Evolutionary conservation across 2,113 vertebrate species (phyloP).

Genomic region (Pachycephala philippinensis): DNA sequence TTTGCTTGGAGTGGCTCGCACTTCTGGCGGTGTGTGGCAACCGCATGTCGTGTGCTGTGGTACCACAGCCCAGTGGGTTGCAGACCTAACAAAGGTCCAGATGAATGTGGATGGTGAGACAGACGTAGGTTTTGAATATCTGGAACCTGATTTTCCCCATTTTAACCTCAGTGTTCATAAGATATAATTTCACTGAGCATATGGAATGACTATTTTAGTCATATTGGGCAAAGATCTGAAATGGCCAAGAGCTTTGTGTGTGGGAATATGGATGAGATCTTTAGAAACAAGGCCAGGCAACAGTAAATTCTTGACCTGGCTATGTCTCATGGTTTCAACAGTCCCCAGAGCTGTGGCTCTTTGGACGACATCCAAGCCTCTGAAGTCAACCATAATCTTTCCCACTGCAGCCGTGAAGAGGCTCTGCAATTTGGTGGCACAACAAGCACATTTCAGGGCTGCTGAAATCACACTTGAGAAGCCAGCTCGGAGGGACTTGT

Average conservation of each 20-base stretch:
- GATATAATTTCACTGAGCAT: background rate
- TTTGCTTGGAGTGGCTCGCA: background rate
- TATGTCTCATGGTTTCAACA: constrained; percentile 19
- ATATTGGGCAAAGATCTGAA: background rate
- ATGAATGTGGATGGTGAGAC: background rate
- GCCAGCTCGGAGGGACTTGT: background rate
- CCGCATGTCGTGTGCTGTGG: background rate
- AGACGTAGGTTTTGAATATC: background rate
- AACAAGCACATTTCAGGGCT: background rate
- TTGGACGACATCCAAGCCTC: background rate
- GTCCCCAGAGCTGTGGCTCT: constrained; percentile 4
- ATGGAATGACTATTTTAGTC: background rate
- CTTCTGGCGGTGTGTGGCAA: background rate
- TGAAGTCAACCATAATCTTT: constrained; percentile 36
- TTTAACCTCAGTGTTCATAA: background rate
- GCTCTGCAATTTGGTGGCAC: background rate
- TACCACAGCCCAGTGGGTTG: background rate
- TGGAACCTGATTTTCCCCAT: background rate
- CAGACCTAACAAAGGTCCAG: background rate
- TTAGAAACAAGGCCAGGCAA: background rate
- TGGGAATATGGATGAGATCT: background rate
- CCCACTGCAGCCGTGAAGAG: background rate
- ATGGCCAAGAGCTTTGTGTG: background rate
- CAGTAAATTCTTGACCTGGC: constrained; percentile 37
- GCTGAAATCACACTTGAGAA: background rate